Conservation (phyloP, 2,797 vertebrate species). For the Synaphobranchus kaupii region DNA sequence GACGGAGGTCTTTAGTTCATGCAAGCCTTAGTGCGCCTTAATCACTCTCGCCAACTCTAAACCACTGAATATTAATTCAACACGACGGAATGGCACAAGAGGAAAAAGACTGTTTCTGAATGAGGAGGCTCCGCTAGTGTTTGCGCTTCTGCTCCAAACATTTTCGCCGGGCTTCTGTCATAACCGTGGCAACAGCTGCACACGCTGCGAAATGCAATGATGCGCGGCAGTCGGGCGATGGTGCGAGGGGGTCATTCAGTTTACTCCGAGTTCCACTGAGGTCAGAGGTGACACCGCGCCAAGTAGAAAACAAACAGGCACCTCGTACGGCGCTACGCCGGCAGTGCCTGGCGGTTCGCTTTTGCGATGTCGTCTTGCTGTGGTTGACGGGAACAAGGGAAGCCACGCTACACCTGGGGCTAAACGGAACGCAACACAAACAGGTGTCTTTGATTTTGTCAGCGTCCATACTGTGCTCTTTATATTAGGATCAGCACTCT, state of each 20-base stretch:
- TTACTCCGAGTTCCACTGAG: conserved; percentile 4
- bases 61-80: background rate
- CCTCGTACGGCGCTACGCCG: background rate
- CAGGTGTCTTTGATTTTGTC: background rate
- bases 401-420: background rate
- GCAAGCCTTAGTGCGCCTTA: background rate
- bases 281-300: background rate
- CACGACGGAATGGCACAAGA: background rate
- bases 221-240: background rate
- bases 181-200: conserved; percentile 13
- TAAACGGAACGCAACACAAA: background rate
- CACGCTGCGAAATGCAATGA: background rate
- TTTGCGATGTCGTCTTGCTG: background rate
- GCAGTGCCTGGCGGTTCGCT: background rate
- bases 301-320: conserved; percentile 10
- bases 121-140: background rate
- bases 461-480: background rate
- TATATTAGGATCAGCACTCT: background rate
- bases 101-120: background rate
- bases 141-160: background rate
- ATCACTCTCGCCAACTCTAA: background rate
- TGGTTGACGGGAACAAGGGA: background rate
- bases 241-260: background rate
- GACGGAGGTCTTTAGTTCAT: background rate
- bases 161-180: background rate